Percentiles rank a stretch among this genome's conserved stretches.
phyloP scores from a whole-genome alignment of 2,888 invertebrate species.

The Hedychridium roseum region DNA sequence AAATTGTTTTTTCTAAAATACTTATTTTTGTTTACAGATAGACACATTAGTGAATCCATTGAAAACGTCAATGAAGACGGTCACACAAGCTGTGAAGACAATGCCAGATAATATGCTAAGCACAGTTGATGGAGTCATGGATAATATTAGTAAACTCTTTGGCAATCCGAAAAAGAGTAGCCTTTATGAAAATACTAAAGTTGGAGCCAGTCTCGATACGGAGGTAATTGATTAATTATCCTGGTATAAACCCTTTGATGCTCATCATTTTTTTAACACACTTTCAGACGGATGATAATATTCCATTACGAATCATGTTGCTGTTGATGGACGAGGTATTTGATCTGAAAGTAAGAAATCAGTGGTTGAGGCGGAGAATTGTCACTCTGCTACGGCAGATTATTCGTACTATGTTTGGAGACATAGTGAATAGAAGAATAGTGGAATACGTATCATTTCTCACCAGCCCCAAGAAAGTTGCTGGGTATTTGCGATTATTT shows the following conservation, averaged over 20 bases:
- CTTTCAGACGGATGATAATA: constrained; percentile 74
- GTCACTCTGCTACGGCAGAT: constrained; percentile 80
- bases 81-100: constrained; percentile 79
- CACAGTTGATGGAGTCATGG: constrained; percentile 85
- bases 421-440: constrained; percentile 85
- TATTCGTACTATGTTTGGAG: constrained; percentile 81
- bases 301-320: constrained; percentile 81
- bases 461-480: constrained; percentile 88
- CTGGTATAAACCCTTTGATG: neutral
- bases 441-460: constrained; percentile 86
- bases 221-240: constrained; percentile 62
- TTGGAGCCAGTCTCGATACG: constrained; percentile 66
- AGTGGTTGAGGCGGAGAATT: constrained; percentile 81
- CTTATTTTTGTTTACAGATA: constrained; percentile 63
- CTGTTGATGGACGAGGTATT: constrained; percentile 86
- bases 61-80: constrained; percentile 80
- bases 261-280: neutral
- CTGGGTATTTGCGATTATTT: constrained; percentile 84
- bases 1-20: constrained; percentile 4
- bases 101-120: constrained; percentile 89
- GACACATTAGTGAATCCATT: constrained; percentile 82
- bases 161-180: constrained; percentile 63
- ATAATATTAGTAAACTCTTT: constrained; percentile 81
- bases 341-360: constrained; percentile 81
- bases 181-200: constrained; percentile 65